Conservation (phyloP, 23 tunicate genomes). For the Botrylloides violaceus region DNA sequence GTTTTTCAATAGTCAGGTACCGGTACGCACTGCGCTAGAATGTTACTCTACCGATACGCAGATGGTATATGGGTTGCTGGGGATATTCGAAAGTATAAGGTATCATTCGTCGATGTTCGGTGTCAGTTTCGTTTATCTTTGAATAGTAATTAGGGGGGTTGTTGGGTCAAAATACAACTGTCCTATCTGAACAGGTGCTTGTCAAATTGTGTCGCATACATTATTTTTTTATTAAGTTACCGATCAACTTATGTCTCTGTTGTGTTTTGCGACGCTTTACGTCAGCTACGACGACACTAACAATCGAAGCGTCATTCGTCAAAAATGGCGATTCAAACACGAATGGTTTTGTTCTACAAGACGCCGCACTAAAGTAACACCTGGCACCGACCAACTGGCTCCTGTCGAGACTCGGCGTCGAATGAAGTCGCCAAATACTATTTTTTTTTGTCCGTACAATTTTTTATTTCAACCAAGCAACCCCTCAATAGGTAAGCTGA, state of each 20-base stretch:
- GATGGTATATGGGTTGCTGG: too few species aligned
- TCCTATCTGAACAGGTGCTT: neutral
- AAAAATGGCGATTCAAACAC: neutral
- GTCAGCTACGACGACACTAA: neutral
- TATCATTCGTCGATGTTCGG: neutral
- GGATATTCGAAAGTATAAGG: too few species aligned
- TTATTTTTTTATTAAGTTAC: neutral
- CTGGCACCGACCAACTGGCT: neutral
- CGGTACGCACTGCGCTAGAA: too few species aligned
- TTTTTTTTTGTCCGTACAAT: neutral
- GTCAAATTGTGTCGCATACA: neutral
- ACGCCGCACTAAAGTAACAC: neutral
- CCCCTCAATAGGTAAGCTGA: neutral
- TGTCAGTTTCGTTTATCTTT: neutral
- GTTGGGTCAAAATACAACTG: neutral
- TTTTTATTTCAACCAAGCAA: neutral
- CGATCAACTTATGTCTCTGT: neutral
- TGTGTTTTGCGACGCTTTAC: neutral
- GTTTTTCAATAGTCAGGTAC: too few species aligned
- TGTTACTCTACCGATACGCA: too few species aligned
- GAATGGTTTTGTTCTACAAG: neutral
- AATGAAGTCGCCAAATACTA: neutral
- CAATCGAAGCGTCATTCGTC: neutral
- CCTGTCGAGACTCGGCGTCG: neutral
- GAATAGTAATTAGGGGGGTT: neutral